Evolutionary conservation across 2,797 vertebrate species (phyloP), one percentile per base, ranked within the genome.

Genomic region (Vespertilio murinus): DNA sequence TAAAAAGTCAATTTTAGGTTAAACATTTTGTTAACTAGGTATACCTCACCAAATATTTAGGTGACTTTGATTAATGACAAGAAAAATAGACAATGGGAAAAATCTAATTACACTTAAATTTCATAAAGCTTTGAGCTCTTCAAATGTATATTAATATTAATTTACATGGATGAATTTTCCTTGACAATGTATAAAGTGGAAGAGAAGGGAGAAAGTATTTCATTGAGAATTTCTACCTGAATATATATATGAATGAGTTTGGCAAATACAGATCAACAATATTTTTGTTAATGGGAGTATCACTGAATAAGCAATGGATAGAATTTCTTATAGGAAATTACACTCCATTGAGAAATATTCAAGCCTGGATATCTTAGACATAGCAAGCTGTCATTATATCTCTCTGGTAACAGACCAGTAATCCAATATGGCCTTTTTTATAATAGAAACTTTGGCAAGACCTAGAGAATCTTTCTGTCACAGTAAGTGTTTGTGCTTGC

Each of bases 271-370:
- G 40, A 71, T 89, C 81, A 95, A 71, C 35, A 74, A 69, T 94
- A 94, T 80, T 97, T 96, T 97, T 96, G 87, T 97, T 96, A 97
- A 92, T 97, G 95, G 79, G 30, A 79, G 16, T 91, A 64, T 85
- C 69, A 93, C 86, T 92, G 91, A 94, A 94, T 93, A 96, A 96
- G 94, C 61, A 95, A 61, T 70, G 56, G 93, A 82, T 97, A 93
- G 74, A 45, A 89, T 97, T 94, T 97, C 95, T 96, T 93, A 87
- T 96, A 97, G 97, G 96, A 97, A 96, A 97, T 96, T 94, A 91
- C 93, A 90, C 71, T 96, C 80, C 94, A 96, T 96, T 97, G 75
- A 91, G 71, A 96, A 96, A 96, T 95, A 96, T 92, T 93, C 65
- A 84, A 89, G 52, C 70, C 56, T 96, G 84, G 88, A 67, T 93